A percentile compares a stretch with the other conserved stretches of the same genome.
These are phyloP conservation scores for Poeciliopsis turrubarensis DNA, from an alignment of 2,113 vertebrate species.

Conservation along the genomic window DNA sequence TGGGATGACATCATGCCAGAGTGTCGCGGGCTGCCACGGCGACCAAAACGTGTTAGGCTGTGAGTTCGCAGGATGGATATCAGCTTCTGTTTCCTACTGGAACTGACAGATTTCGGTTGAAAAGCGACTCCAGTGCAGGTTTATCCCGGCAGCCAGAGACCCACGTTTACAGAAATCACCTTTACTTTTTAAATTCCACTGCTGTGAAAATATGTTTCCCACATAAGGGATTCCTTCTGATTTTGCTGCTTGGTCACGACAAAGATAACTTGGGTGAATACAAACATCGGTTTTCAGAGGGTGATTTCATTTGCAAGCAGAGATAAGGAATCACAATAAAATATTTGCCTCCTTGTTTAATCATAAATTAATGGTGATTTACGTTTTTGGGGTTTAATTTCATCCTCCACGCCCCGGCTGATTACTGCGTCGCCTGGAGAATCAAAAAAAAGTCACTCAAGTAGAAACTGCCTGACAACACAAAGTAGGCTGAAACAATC, in stretches of 20 bases:
- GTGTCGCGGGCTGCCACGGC: constrained; percentile 29
- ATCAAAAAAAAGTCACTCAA: not conserved
- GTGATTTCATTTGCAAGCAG: not conserved
- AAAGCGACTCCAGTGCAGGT: constrained; percentile 5
- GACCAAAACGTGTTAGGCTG: constrained; percentile 37
- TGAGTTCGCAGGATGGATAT: constrained; percentile 31
- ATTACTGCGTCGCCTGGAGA: not conserved
- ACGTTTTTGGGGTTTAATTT: not conserved
- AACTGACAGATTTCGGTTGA: constrained; percentile 17
- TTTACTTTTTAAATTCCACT: not conserved
- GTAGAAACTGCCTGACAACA: not conserved
- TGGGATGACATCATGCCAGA: constrained; percentile 69
- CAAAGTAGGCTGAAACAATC: not conserved
- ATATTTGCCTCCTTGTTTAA: not conserved
- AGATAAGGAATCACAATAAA: not conserved
- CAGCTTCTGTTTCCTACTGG: not conserved
- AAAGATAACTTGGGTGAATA: too few relatives aligned
- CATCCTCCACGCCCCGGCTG: not conserved
- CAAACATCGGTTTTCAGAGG: too few relatives aligned
- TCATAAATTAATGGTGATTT: not conserved
- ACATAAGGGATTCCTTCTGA: not conserved
- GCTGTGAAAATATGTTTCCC: not conserved
- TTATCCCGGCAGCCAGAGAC: constrained; percentile 1
- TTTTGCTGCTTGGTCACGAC: not conserved
- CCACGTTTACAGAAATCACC: not conserved